Conservation (phyloP, 1,140 invertebrate genomes). For the Pantala flavescens region DNA sequence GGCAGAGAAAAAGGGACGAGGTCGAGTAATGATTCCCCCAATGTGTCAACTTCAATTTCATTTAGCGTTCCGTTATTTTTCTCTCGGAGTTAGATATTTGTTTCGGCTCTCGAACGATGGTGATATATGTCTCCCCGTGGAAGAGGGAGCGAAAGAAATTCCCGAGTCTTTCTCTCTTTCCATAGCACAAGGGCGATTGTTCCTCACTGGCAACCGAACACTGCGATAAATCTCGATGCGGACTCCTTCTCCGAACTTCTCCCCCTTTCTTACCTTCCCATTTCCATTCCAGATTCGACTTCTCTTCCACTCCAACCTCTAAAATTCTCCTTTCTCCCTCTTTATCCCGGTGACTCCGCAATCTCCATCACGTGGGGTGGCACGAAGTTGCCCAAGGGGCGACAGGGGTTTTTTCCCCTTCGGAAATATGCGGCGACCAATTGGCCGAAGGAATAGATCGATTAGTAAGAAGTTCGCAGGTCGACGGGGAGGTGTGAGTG, state of each 20-base stretch:
- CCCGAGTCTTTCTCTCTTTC: not conserved
- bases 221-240: not conserved
- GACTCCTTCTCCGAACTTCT: slow-evolving; percentile 1
- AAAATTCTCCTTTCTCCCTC: not conserved
- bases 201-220: not conserved
- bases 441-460: too few species aligned
- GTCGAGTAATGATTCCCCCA: not conserved
- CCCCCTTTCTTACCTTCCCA: not conserved
- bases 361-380: not conserved
- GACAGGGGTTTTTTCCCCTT: too few species aligned
- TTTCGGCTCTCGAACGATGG: not conserved
- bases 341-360: not conserved
- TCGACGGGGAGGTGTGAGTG: too few species aligned
- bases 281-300: not conserved
- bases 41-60: slow-evolving; percentile 3
- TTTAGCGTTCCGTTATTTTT: not conserved
- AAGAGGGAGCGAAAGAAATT: not conserved
- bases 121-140: not conserved
- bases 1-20: not conserved
- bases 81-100: not conserved
- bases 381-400: too few species aligned
- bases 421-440: too few species aligned
- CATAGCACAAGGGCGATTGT: not conserved
- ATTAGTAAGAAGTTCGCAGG: too few species aligned
- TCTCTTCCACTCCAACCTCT: not conserved